These are phyloP conservation scores for Sylvicola fuscatus DNA, from an alignment of 2,888 invertebrate species.

Conservation along the genomic window DNA sequence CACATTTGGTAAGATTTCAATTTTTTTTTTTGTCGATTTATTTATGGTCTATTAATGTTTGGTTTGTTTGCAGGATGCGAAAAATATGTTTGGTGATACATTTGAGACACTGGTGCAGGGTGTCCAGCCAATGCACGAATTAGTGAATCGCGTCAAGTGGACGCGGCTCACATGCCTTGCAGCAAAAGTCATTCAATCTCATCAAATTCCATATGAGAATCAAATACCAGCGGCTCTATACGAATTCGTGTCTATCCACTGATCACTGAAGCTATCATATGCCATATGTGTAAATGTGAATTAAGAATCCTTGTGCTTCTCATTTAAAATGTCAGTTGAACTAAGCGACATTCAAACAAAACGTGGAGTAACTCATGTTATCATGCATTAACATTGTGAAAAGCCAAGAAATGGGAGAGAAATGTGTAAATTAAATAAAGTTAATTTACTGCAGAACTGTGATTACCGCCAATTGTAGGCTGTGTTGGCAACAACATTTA, in stretches of 20 bases:
- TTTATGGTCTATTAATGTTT: constrained; percentile 1
- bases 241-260: constrained; percentile 24
- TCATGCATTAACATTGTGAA: too few species aligned
- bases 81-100: constrained; percentile 55
- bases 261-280: background rate
- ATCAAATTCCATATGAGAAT: constrained; percentile 40
- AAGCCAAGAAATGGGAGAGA: too few species aligned
- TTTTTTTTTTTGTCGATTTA: background rate
- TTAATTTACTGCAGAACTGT: too few species aligned
- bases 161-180: constrained; percentile 71
- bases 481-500: too few species aligned
- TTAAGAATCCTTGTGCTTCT: too few species aligned
- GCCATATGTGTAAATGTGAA: too few species aligned
- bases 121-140: constrained; percentile 38
- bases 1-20: constrained; percentile 25
- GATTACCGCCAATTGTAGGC: too few species aligned
- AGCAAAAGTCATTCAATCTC: constrained; percentile 56
- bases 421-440: too few species aligned
- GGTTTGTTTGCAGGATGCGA: constrained; percentile 26
- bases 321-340: too few species aligned
- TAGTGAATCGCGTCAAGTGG: constrained; percentile 57
- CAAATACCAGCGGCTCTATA: constrained; percentile 33
- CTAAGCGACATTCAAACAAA: too few species aligned
- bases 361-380: too few species aligned
- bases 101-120: constrained; percentile 49